Conservation (phyloP, 2,888 invertebrate species). For the Penaeus monodon region DNA sequence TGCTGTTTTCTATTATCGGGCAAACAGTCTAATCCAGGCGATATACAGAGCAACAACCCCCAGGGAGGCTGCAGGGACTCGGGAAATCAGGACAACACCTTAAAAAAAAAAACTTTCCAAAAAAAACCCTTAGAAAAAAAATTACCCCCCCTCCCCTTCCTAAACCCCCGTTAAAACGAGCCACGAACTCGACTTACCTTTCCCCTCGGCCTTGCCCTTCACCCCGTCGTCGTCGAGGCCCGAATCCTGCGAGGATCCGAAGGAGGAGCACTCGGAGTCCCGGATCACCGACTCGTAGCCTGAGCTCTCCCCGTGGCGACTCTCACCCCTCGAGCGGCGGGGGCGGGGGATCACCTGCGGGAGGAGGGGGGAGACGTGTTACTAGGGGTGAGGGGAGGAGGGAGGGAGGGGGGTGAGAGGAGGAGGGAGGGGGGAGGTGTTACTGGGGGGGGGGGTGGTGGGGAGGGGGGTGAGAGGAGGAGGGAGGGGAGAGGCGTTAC, state of each 20-base stretch:
- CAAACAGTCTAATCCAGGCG: background rate
- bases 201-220: slow-evolving; percentile 56
- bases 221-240: slow-evolving; percentile 65
- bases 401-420: background rate
- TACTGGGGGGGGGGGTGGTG: background rate
- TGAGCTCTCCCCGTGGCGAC: slow-evolving; percentile 80
- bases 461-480: background rate
- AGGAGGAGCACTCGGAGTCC: slow-evolving; percentile 85
- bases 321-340: slow-evolving; percentile 53
- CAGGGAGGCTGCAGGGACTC: too few relatives aligned
- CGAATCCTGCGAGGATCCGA: slow-evolving; percentile 78
- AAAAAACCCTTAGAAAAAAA: too few relatives aligned
- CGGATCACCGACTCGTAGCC: slow-evolving; percentile 92
- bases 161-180: slow-evolving; percentile 4
- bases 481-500: background rate
- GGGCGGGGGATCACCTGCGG: slow-evolving; percentile 55
- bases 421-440: background rate
- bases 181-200: slow-evolving; percentile 17
- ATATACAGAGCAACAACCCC: background rate
- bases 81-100: too few relatives aligned
- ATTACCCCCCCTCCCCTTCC: too few relatives aligned
- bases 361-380: background rate
- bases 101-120: too few relatives aligned
- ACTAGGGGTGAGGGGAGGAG: background rate
- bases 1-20: slow-evolving; percentile 38